Percentiles rank a stretch among this genome's conserved stretches.
Evolutionary conservation across 2,113 vertebrate genomes (phyloP).

Genomic region (Gymnarchus niloticus): DNA sequence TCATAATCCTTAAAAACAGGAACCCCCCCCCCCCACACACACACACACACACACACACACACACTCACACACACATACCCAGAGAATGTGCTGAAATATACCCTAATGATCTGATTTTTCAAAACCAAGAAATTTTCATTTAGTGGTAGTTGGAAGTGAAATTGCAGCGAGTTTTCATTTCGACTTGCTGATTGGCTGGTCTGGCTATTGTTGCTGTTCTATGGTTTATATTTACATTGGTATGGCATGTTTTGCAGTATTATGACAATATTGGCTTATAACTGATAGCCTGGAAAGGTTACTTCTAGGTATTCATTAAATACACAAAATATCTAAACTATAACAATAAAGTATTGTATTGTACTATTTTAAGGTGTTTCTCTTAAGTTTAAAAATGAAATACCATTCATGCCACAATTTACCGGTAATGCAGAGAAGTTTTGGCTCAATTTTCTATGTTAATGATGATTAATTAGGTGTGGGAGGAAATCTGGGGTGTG

Average conservation of each 20-base stretch:
- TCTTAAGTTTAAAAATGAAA: neutral
- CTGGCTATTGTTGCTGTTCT: neutral
- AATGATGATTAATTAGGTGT: neutral
- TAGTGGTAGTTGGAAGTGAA: neutral
- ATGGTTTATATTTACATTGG: neutral
- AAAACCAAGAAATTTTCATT: neutral
- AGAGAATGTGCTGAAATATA: slow-evolving; percentile 1
- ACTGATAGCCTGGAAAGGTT: neutral
- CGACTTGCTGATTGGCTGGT: neutral
- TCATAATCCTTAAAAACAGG: neutral
- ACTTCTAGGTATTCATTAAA: neutral
- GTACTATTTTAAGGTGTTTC: neutral
- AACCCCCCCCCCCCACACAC: neutral
- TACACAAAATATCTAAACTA: neutral
- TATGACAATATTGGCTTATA: neutral
- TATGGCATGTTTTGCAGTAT: neutral
- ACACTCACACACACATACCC: too few species aligned
- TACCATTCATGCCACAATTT: neutral
- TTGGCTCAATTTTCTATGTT: neutral
- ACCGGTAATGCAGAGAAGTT: neutral
- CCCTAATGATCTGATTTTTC: neutral
- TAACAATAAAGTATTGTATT: neutral
- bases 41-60: too few species aligned
- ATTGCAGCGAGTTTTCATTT: neutral
- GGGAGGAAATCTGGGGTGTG: neutral